Evolutionary conservation across 2,888 invertebrate species (phyloP).

Genomic region (Oscheius sp.): DNA sequence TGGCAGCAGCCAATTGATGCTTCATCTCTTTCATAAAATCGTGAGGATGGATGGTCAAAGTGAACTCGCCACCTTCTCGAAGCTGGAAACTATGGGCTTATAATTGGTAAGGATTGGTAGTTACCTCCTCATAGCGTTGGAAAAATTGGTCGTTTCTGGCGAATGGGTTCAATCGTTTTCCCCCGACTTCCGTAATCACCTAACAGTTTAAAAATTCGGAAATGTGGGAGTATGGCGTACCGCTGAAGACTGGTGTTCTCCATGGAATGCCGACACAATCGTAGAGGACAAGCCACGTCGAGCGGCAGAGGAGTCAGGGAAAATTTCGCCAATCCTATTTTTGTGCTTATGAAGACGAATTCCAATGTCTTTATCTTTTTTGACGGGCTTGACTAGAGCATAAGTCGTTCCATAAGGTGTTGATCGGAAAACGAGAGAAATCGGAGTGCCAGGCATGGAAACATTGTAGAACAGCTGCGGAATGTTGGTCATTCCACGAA

Average conservation of each 20-base stretch:
- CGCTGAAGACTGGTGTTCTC: slow-evolving; percentile 20
- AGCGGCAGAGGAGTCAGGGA: slow-evolving; percentile 17
- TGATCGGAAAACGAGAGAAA: slow-evolving; percentile 25
- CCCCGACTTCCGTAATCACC: slow-evolving; percentile 33
- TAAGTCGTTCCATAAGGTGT: slow-evolving; percentile 14
- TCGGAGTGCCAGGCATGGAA: slow-evolving; percentile 18
- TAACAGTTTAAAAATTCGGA: background rate
- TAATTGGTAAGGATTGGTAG: background rate
- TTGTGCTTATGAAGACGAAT: slow-evolving; percentile 24
- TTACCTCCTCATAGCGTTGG: slow-evolving; percentile 19
- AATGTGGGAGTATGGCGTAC: background rate
- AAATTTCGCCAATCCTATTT: slow-evolving; percentile 30
- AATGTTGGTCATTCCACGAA: slow-evolving; percentile 22
- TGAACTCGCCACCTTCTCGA: slow-evolving; percentile 23
- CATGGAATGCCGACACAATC: slow-evolving; percentile 26
- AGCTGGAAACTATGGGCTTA: slow-evolving; percentile 1
- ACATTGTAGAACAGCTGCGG: slow-evolving; percentile 32
- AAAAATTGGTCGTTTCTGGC: slow-evolving; percentile 31
- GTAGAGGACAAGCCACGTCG: slow-evolving; percentile 10
- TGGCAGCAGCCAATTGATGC: slow-evolving; percentile 12
- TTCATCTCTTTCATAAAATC: slow-evolving; percentile 31
- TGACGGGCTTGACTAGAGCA: slow-evolving; percentile 20
- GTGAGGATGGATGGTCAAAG: slow-evolving; percentile 30
- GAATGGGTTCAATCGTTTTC: slow-evolving; percentile 31
- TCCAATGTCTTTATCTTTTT: slow-evolving; percentile 26